Percentiles rank a stretch among this genome's conserved stretches.
Conservation (phyloP, 2,113 vertebrate species). For the Brevimyrus niger region DNA sequence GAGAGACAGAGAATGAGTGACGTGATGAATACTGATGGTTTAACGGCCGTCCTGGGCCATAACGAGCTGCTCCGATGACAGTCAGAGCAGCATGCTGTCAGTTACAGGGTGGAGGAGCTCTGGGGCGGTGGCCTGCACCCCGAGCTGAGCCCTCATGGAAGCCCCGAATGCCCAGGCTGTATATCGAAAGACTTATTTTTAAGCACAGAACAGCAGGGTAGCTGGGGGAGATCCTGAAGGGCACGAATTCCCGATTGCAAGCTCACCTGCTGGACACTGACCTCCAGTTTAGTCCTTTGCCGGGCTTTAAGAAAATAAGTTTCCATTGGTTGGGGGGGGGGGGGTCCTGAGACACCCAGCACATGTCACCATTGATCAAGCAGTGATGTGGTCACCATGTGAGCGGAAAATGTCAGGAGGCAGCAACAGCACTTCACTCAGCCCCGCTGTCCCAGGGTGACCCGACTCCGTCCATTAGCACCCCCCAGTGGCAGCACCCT, state of each 20-base stretch:
- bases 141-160: neutral
- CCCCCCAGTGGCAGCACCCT: neutral
- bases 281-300: neutral
- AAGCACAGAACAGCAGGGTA: neutral
- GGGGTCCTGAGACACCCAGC: neutral
- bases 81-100: neutral
- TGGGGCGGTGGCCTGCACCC: neutral
- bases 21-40: neutral
- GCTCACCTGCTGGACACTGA: neutral
- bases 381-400: neutral
- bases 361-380: neutral
- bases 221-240: neutral
- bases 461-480: neutral
- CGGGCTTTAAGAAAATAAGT: neutral
- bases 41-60: neutral
- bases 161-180: neutral
- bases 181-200: neutral
- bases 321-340: neutral
- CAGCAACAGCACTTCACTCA: neutral
- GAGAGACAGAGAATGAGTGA: neutral
- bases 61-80: neutral
- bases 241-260: neutral
- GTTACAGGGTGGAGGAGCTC: neutral
- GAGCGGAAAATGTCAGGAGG: neutral
- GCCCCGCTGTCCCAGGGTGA: neutral